phyloP scores from a whole-genome alignment of 2,113 vertebrate genomes.

The Pycnonotus jocosus region DNA sequence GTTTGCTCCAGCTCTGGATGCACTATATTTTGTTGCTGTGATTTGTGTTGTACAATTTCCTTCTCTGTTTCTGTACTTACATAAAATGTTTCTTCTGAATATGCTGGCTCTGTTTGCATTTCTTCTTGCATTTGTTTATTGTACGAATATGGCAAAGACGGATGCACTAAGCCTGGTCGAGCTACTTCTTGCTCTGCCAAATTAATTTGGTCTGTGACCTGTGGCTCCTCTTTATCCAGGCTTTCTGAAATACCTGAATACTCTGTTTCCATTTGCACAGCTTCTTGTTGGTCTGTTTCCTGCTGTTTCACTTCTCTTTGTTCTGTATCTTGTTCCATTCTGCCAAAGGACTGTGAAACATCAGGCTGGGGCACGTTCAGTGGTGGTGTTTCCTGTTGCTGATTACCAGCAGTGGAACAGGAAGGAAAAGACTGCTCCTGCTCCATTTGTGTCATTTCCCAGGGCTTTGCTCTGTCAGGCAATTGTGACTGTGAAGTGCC shows the following conservation, averaged over 20 bases:
- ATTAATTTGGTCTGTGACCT: neutral
- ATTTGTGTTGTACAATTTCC: neutral
- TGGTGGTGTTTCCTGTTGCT: neutral
- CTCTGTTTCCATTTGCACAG: neutral
- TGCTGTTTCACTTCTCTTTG: neutral
- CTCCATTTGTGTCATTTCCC: neutral
- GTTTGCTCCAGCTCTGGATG: neutral
- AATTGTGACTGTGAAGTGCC: neutral
- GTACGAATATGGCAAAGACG: neutral
- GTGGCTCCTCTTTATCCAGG: neutral
- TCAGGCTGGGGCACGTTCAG: neutral
- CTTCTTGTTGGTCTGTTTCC: neutral
- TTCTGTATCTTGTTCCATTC: neutral
- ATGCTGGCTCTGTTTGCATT: neutral
- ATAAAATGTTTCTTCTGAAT: neutral
- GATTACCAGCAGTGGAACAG: neutral
- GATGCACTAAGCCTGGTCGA: neutral
- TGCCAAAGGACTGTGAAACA: neutral
- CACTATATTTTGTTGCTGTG: neutral
- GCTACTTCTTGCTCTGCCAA: neutral
- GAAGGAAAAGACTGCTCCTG: neutral
- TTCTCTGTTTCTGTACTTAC: neutral
- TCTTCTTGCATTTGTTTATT: neutral
- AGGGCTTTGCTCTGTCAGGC: neutral
- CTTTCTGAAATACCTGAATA: neutral